A percentile compares a stretch with the other conserved stretches of the same genome.
These are phyloP conservation scores for Anoncus sp. DNA, from an alignment of 2,888 invertebrate genomes.

Conservation along the genomic window DNA sequence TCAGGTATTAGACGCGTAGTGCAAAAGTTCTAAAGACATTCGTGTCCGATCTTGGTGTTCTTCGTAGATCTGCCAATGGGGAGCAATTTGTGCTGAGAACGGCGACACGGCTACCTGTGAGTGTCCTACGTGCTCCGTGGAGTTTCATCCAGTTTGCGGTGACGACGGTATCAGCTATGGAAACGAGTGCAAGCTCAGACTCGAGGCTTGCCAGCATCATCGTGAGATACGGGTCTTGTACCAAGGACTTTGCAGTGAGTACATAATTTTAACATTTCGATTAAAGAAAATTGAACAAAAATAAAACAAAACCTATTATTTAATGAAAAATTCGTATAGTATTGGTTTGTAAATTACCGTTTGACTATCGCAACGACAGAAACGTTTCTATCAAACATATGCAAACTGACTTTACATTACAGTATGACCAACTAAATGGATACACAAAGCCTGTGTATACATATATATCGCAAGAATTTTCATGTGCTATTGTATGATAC, in stretches of 20 bases:
- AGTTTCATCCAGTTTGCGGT: conserved; percentile 94
- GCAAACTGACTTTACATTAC: no score
- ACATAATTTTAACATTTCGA: conserved; percentile 36
- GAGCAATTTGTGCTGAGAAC: conserved; percentile 89
- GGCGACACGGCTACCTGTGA: conserved; percentile 90
- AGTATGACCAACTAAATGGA: no score
- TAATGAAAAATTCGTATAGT: background rate
- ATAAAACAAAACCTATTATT: background rate
- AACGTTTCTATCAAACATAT: no score
- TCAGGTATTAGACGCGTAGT: background rate
- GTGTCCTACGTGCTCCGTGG: conserved; percentile 93
- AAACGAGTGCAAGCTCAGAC: conserved; percentile 92
- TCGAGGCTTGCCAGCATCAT: conserved; percentile 91
- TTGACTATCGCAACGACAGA: no score
- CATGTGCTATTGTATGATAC: no score
- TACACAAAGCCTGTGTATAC: no score
- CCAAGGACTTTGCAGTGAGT: conserved; percentile 94
- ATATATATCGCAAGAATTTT: no score
- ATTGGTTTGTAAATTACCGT: background rate
- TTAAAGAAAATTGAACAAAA: background rate
- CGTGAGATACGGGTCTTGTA: conserved; percentile 91
- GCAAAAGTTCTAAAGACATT: conserved; percentile 39
- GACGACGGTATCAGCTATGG: conserved; percentile 93
- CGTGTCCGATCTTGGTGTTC: conserved; percentile 36
- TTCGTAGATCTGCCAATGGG: conserved; percentile 89